Conservation (phyloP, 2,888 invertebrate genomes). For the Ypsolopha sequella region DNA sequence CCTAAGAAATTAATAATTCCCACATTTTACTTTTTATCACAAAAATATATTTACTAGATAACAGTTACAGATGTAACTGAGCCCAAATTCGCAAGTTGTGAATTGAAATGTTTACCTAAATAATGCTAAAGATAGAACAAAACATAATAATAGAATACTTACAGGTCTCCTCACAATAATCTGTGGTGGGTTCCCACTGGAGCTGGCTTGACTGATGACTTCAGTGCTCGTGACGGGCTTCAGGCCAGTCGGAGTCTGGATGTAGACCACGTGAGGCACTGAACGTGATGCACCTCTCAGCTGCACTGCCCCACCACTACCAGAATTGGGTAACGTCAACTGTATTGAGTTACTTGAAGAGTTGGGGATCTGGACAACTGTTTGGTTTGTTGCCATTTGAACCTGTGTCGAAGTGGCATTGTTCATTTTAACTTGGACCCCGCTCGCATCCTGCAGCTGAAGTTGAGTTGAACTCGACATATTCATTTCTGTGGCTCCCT, state of each 20-base stretch:
- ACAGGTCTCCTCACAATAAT: conserved; percentile 65
- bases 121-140: neutral
- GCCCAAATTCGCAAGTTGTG: no score
- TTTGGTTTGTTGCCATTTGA: conserved; percentile 42
- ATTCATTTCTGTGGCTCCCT: conserved; percentile 41
- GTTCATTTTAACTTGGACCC: conserved; percentile 47
- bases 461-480: conserved; percentile 44
- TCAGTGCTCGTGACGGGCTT: conserved; percentile 60
- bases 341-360: conserved; percentile 51
- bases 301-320: conserved; percentile 26
- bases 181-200: conserved; percentile 62
- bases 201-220: conserved; percentile 58
- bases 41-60: no score
- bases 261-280: conserved; percentile 72
- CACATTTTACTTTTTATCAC: no score
- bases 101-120: no score
- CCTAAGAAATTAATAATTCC: no score
- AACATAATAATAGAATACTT: conserved; percentile 27
- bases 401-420: conserved; percentile 46
- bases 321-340: conserved; percentile 28
- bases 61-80: no score
- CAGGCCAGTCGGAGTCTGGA: conserved; percentile 66
- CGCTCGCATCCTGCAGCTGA: conserved; percentile 38
- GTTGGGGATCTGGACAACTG: conserved; percentile 52
- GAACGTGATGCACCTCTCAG: conserved; percentile 42